Base-by-base conservation (phyloP, 2,888 invertebrate genomes). In the Electrophaes corylata region DNA sequence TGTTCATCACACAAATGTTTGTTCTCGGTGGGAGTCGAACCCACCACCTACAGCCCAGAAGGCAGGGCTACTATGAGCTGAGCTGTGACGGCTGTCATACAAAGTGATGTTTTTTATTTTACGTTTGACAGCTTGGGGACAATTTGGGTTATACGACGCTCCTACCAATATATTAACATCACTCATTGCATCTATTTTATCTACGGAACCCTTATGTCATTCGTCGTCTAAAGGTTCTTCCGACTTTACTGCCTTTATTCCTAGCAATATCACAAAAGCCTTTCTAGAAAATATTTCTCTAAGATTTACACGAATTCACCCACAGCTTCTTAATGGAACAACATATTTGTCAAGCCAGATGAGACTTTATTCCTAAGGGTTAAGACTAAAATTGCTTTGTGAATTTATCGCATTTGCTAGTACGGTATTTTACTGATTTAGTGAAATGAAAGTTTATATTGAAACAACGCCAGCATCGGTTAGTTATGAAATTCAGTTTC, bases 221-320 rank as follows among this genome's bases (percentile, higher is more conserved):
- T n/a, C 5, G 6, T 23, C 23, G 6, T 23, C 23, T 23, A 23
- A 23, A 4, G 4, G 23, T 23, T 23, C 5, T 23, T 5, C 23
- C 5, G 23, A 23, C 23, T 23, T 23, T 23, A 23, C 5, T 29
- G 2, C 19, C 4, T 40, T n/a, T 16, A 19, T 40, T 40, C 19
- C 1, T 19, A 40, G 19, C 11, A 40, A 19, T 20, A 12, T 41
- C 2, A 14, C 18, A 12, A 20, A 33, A 33, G 19, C 33, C 20
- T 49, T 51, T 43, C 40, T 44, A 19, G 26, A 37, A 29, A 52
- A 52, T 45, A 45, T 37, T 37, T 45, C 45, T 37, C 16, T 20
- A 31, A 26, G 26, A 51, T 26, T 51, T 44, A 44, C 50, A 20
- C 23, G 35, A 51, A n/a, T 40, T 50, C 48, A 33, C 29, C 43